phyloP scores from a whole-genome alignment of 92 coral and sea anemone genomes.

The Meandrina meandrites region DNA sequence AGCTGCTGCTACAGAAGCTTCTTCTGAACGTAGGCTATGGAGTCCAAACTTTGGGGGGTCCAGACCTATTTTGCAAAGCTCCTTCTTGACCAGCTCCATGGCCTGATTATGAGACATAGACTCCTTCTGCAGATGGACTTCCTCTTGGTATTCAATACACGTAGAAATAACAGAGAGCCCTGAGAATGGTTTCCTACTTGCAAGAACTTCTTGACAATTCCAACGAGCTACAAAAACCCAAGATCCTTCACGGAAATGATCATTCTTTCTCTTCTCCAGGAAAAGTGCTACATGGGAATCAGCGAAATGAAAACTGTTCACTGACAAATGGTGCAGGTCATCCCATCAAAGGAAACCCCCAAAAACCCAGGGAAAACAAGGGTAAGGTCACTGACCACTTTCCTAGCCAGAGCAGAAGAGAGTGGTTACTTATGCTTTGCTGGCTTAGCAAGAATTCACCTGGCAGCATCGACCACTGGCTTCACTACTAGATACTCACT shows the following conservation, averaged over 20 bases:
- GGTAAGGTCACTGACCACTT: conserved; percentile 30
- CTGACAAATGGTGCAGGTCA: conserved; percentile 41
- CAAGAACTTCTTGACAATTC: conserved; percentile 34
- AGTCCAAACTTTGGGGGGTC: conserved; percentile 26
- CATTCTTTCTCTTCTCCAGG: conserved; percentile 34
- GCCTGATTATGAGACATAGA: conserved; percentile 41
- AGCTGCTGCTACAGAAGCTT: conserved; percentile 46
- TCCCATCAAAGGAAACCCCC: conserved; percentile 51
- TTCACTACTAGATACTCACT: conserved; percentile 39
- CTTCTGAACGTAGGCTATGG: conserved; percentile 51
- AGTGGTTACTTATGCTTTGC: conserved; percentile 28
- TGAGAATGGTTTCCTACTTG: conserved; percentile 6
- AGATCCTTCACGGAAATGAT: conserved; percentile 52
- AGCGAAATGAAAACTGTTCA: conserved; percentile 31
- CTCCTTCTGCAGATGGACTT: conserved; percentile 35
- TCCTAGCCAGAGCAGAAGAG: conserved; percentile 11
- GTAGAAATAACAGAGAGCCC: conserved; percentile 48
- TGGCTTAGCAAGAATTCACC: conserved; percentile 48
- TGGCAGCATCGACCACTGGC: conserved; percentile 52
- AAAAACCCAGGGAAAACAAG: conserved; percentile 29
- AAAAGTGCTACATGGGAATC: conserved; percentile 43
- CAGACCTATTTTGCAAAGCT: conserved; percentile 48
- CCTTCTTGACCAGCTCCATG: conserved; percentile 45
- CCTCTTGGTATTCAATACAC: conserved; percentile 36
- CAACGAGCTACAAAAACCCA: conserved; percentile 45